Percentiles rank a stretch among this genome's conserved stretches.
phyloP scores from a whole-genome alignment of 2,888 invertebrate species.

The Theretra japonica region DNA sequence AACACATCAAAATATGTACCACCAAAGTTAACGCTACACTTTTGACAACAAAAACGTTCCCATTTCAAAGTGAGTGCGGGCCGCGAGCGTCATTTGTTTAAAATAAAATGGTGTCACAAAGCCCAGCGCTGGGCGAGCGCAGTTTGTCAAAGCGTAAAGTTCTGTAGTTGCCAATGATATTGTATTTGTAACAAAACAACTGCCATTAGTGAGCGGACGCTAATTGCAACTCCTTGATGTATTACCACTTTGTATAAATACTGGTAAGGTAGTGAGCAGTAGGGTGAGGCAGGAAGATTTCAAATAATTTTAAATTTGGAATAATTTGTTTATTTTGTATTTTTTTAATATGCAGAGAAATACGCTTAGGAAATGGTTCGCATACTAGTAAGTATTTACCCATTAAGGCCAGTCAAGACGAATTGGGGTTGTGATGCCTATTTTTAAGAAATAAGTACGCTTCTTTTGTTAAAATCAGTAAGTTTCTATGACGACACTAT shows the following conservation, averaged over 20 bases:
- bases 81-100: background rate
- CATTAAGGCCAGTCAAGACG: no score
- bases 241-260: slow-evolving; percentile 29
- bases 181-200: slow-evolving; percentile 37
- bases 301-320: background rate
- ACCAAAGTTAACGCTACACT: background rate
- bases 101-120: slow-evolving; percentile 15
- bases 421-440: no score
- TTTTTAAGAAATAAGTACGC: no score
- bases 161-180: slow-evolving; percentile 30
- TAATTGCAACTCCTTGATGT: slow-evolving; percentile 40
- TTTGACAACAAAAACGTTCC: slow-evolving; percentile 26
- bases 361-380: no score
- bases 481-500: no score
- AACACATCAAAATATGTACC: background rate
- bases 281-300: background rate
- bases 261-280: background rate
- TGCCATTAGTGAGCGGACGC: slow-evolving; percentile 38
- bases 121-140: slow-evolving; percentile 16
- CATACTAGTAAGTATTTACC: no score
- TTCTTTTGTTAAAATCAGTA: no score
- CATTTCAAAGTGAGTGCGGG: slow-evolving; percentile 41
- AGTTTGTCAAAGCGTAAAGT: slow-evolving; percentile 31
- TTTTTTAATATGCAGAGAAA: no score
- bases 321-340: background rate